Conservation (phyloP, 2,113 vertebrate genomes). For the Burhinus bistriatus region DNA sequence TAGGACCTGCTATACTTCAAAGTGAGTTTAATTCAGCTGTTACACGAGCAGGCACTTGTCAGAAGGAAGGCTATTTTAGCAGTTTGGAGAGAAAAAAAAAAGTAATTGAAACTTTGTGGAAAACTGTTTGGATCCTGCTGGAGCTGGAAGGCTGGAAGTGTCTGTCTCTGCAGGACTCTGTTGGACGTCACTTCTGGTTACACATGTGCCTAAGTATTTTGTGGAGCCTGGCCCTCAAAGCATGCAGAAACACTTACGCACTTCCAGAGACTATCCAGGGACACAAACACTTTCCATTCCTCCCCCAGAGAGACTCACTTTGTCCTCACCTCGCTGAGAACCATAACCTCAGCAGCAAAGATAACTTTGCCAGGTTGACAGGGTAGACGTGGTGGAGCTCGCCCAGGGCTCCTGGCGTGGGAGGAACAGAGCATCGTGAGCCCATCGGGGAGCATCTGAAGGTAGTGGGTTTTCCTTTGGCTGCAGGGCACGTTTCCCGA, state of each 20-base stretch:
- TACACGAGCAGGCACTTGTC: background rate
- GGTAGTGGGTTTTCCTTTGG: background rate
- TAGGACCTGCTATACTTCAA: background rate
- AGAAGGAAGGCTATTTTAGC: background rate
- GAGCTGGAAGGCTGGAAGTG: background rate
- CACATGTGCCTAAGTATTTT: slow-evolving; percentile 33
- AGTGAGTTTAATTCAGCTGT: background rate
- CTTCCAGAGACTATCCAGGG: slow-evolving; percentile 30
- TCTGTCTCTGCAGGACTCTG: background rate
- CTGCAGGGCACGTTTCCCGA: background rate
- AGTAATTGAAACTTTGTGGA: background rate
- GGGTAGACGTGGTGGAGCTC: background rate
- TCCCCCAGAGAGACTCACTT: background rate
- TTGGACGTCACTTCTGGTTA: background rate
- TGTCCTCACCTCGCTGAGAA: background rate
- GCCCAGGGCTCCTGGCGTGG: background rate
- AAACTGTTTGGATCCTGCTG: background rate
- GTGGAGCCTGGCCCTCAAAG: background rate
- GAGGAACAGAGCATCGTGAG: background rate
- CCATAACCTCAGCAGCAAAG: background rate
- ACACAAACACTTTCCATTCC: background rate
- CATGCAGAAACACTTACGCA: background rate
- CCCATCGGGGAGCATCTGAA: background rate
- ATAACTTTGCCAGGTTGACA: background rate
- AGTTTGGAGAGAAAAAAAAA: background rate